Percentiles rank a stretch among this genome's conserved stretches.
phyloP scores from a whole-genome alignment of 2,888 invertebrate species.

The Leucophenga maculata region DNA sequence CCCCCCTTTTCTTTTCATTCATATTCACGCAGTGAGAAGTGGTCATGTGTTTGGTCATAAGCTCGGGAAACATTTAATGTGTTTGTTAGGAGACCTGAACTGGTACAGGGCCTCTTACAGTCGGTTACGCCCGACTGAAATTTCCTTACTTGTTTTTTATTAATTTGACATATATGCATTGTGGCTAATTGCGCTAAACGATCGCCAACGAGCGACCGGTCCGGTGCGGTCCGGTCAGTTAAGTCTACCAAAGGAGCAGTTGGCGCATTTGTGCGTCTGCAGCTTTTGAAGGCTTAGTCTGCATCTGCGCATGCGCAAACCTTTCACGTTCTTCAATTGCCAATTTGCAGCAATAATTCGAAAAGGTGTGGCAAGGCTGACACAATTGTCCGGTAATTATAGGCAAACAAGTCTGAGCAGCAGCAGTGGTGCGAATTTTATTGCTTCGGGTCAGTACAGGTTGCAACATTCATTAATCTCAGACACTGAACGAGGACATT shows the following conservation, averaged over 20 bases:
- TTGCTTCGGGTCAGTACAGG: constrained; percentile 21
- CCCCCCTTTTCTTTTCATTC: no score
- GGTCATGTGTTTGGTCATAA: no score
- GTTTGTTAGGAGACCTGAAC: no score
- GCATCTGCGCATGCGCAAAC: constrained; percentile 29
- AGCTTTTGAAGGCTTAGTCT: background rate
- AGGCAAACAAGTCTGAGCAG: background rate
- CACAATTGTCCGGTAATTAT: constrained; percentile 48
- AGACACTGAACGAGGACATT: background rate
- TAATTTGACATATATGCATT: constrained; percentile 72
- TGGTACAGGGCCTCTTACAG: no score
- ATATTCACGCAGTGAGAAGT: no score
- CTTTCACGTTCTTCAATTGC: constrained; percentile 3
- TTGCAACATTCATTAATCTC: constrained; percentile 19
- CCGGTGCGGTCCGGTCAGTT: no score
- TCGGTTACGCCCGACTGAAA: no score
- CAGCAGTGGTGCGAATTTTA: background rate
- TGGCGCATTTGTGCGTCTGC: no score
- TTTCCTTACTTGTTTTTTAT: no score
- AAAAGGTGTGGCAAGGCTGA: constrained; percentile 43
- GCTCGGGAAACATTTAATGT: no score
- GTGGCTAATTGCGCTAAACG: constrained; percentile 72
- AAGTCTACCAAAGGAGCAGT: no score
- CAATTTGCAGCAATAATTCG: constrained; percentile 42
- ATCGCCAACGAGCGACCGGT: constrained; percentile 40